A percentile compares a stretch with the other conserved stretches of the same genome.
These are phyloP conservation scores for Neotoxoptera formosana DNA, from an alignment of 1,140 invertebrate genomes.

Conservation along the genomic window DNA sequence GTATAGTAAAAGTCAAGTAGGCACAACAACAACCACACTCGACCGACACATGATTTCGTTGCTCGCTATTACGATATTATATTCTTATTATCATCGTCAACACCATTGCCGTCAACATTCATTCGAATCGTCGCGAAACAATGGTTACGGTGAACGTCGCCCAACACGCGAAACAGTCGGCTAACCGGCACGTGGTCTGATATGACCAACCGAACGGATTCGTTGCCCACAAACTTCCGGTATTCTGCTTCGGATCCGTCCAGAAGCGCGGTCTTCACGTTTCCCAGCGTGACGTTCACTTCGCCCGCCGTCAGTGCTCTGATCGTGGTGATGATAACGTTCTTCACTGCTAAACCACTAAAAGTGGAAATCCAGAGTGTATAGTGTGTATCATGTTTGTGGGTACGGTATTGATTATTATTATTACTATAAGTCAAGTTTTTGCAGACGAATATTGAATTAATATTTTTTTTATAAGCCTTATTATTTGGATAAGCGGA, in stretches of 20 bases:
- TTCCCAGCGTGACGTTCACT: background rate
- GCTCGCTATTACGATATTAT: background rate
- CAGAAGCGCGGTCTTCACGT: conserved; percentile 2
- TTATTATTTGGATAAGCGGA: background rate
- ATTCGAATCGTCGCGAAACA: background rate
- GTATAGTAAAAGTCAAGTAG: background rate
- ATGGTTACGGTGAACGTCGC: background rate
- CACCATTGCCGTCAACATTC: background rate
- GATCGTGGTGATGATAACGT: conserved; percentile 15
- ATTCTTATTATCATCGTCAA: background rate
- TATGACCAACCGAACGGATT: background rate
- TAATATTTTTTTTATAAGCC: background rate
- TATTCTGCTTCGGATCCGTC: conserved; percentile 23
- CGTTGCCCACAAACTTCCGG: background rate
- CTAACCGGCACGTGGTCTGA: background rate
- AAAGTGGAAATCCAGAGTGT: background rate
- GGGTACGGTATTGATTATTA: background rate
- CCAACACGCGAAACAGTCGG: background rate
- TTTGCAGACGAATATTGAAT: background rate
- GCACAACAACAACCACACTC: background rate
- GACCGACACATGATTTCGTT: background rate
- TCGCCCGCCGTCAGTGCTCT: background rate
- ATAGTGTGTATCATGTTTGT: background rate
- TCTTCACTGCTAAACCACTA: background rate
- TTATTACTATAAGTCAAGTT: background rate